Percentiles rank a stretch among this genome's conserved stretches.
These are phyloP conservation scores for Petromus typicus DNA, from an alignment of 2,113 vertebrate genomes.

Conservation along the genomic window DNA sequence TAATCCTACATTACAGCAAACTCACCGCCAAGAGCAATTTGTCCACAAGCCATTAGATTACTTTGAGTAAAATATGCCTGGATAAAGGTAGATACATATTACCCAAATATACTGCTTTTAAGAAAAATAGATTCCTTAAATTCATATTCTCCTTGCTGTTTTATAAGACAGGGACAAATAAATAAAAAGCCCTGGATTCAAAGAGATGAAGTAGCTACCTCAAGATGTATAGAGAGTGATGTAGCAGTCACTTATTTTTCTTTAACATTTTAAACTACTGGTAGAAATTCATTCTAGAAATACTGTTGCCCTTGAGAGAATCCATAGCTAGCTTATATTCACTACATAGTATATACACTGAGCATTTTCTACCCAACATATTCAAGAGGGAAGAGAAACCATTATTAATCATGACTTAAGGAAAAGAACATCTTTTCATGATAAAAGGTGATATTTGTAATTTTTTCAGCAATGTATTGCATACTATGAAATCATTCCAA, in stretches of 20 bases:
- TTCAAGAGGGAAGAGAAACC: neutral
- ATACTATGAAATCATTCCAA: conserved; percentile 31
- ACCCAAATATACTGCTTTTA: neutral
- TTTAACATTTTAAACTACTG: neutral
- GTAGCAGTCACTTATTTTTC: neutral
- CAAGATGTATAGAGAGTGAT: neutral
- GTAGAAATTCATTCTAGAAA: neutral
- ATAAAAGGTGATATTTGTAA: conserved; percentile 20
- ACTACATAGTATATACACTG: neutral
- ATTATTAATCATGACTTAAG: neutral
- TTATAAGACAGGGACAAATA: neutral
- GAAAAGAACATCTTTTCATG: neutral
- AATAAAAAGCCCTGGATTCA: neutral
- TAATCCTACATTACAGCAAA: conserved; percentile 68
- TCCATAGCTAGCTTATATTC: neutral
- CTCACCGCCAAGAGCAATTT: conserved; percentile 11
- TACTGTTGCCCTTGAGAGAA: neutral
- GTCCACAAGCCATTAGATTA: neutral
- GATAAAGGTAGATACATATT: neutral
- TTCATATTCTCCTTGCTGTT: conserved; percentile 7
- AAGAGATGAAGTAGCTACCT: neutral
- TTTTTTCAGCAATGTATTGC: conserved; percentile 40
- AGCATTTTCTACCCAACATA: neutral
- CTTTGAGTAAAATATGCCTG: neutral
- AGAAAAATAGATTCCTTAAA: neutral